These are phyloP conservation scores for Sigmodon hispidus DNA, from an alignment of 2,113 vertebrate species.

Conservation along the genomic window DNA sequence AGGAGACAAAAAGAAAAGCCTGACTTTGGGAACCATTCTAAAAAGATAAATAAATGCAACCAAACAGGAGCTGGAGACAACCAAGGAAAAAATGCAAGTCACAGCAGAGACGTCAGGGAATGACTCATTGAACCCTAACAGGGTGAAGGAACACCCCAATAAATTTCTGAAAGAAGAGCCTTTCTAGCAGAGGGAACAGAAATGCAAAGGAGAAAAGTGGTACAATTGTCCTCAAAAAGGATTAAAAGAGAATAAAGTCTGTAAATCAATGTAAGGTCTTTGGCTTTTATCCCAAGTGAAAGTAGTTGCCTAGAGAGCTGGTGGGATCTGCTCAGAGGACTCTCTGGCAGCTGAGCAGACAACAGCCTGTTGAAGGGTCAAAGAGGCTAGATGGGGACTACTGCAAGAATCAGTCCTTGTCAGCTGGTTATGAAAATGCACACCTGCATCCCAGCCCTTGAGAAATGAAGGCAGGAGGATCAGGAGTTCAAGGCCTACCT, in stretches of 20 bases:
- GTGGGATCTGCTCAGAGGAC: background rate
- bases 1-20: background rate
- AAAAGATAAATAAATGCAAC: background rate
- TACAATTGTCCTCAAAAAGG: background rate
- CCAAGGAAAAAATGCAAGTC: fast-evolving
- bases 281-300: background rate
- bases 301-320: background rate
- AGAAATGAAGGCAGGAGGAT: background rate
- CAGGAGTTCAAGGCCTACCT: background rate
- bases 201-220: background rate
- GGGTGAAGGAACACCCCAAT: background rate
- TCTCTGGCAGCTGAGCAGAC: background rate
- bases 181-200: background rate
- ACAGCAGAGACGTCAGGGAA: background rate
- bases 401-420: background rate
- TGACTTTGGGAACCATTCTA: background rate
- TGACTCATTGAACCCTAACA: background rate
- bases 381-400: background rate
- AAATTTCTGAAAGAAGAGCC: background rate
- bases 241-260: background rate
- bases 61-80: background rate
- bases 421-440: too few species aligned
- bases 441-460: background rate
- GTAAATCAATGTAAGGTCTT: background rate
- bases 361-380: background rate